Evolutionary conservation across 2,113 vertebrate species (phyloP).

Genomic region (Psephotus haematonotus): DNA sequence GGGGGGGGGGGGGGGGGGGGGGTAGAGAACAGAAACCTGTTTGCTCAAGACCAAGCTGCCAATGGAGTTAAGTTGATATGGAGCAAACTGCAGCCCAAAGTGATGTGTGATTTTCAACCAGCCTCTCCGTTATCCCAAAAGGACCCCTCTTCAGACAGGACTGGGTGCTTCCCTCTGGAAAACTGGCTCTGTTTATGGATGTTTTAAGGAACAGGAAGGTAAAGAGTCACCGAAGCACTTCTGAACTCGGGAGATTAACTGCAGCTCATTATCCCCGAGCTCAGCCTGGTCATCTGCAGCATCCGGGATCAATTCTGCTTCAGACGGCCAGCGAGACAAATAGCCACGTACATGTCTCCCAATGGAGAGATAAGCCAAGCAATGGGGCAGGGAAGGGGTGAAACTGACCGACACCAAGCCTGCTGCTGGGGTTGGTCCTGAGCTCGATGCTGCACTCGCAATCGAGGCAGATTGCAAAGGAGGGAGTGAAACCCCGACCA

Average conservation of each 20-base stretch:
- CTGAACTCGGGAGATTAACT: not conserved
- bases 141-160: not conserved
- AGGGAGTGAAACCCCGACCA: not conserved
- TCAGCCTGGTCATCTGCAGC: not conserved
- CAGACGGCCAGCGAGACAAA: not conserved
- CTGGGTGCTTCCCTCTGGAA: not conserved
- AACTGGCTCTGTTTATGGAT: not conserved
- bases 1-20: too few relatives aligned
- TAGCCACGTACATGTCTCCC: not conserved
- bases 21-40: not conserved
- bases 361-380: not conserved
- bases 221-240: not conserved
- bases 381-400: rapidly evolving
- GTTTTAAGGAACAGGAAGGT: not conserved
- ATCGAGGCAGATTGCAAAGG: conserved; percentile 39
- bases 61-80: not conserved
- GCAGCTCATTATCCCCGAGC: not conserved
- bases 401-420: not conserved
- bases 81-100: not conserved
- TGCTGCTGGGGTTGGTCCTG: not conserved
- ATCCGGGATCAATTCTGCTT: not conserved
- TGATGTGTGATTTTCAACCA: not conserved
- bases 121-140: not conserved
- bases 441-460: not conserved
- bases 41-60: not conserved